Conservation (phyloP, 64 coral and sea anemone species). For the Anthopleura sola region DNA sequence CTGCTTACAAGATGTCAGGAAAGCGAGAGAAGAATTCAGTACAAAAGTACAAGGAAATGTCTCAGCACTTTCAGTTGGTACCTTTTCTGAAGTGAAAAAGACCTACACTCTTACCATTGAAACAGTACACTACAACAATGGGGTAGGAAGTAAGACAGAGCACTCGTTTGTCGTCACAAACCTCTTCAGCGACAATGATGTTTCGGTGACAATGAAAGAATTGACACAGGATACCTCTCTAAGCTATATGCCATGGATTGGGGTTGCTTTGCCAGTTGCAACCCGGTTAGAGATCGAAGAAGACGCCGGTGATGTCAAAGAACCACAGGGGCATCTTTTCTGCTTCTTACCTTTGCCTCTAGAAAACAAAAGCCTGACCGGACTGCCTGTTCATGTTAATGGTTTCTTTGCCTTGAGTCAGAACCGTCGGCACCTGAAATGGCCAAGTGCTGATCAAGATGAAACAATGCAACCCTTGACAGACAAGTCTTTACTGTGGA, state of each 20-base stretch:
- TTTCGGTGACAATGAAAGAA: constrained; percentile 26
- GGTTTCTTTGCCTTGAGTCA: no score
- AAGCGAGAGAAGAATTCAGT: constrained; percentile 47
- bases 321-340: constrained; percentile 50
- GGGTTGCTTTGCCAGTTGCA: constrained; percentile 58
- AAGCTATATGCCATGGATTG: constrained; percentile 62
- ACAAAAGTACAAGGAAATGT: not conserved
- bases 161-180: constrained; percentile 55
- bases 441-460: constrained; percentile 27
- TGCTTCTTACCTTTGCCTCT: constrained; percentile 85
- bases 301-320: no score
- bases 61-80: not conserved
- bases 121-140: constrained; percentile 13
- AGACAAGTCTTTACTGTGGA: constrained; percentile 17
- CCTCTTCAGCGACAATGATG: constrained; percentile 26
- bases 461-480: not conserved
- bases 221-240: constrained; percentile 53
- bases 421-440: not conserved
- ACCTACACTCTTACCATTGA: constrained; percentile 63
- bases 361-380: constrained; percentile 58
- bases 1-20: constrained; percentile 11
- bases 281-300: no score
- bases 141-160: not conserved
- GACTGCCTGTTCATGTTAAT: no score
- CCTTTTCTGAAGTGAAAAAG: not conserved